These are phyloP conservation scores for Sweltsa coloradensis DNA, from an alignment of 1,140 invertebrate genomes.

Conservation along the genomic window DNA sequence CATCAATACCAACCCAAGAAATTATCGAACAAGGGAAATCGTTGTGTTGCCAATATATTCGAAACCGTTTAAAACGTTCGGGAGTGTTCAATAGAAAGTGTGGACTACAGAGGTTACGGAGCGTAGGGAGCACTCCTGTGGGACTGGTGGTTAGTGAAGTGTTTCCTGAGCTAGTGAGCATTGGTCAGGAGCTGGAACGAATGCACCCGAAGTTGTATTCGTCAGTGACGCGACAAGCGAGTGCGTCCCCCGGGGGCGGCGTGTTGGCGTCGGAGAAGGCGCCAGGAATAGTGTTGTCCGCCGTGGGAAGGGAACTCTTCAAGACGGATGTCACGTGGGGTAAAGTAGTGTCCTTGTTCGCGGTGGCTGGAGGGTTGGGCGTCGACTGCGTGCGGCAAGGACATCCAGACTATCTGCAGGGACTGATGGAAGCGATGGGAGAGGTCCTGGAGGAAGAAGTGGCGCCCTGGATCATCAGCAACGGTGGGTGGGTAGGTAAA, in stretches of 20 bases:
- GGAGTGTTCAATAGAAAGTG: conserved; percentile 53
- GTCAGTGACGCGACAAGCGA: conserved; percentile 23
- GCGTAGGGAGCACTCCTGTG: conserved; percentile 37
- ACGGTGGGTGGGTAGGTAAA: conserved; percentile 54
- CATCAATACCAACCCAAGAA: conserved; percentile 38
- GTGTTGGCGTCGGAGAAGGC: conserved; percentile 39
- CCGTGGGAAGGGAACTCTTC: conserved; percentile 45
- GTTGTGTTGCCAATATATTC: conserved; percentile 51
- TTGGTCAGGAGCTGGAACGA: conserved; percentile 50
- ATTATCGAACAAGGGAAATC: conserved; percentile 43
- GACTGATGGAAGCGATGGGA: conserved; percentile 43
- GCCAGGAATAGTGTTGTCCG: conserved; percentile 37
- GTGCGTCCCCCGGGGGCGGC: conserved; percentile 32
- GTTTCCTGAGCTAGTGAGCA: conserved; percentile 37
- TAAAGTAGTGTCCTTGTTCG: conserved; percentile 52
- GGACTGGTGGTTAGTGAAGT: conserved; percentile 39
- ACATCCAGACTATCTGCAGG: conserved; percentile 47
- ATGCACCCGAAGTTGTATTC: conserved; percentile 41
- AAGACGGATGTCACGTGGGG: conserved; percentile 48
- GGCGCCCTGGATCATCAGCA: conserved; percentile 51
- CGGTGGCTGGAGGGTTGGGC: conserved; percentile 52
- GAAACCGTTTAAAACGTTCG: conserved; percentile 45
- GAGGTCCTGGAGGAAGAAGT: conserved; percentile 51
- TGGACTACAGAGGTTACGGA: conserved; percentile 50
- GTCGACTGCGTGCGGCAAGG: conserved; percentile 54